Base-by-base conservation (phyloP, 2,113 vertebrate species). In the Notarius quadriscutis region DNA sequence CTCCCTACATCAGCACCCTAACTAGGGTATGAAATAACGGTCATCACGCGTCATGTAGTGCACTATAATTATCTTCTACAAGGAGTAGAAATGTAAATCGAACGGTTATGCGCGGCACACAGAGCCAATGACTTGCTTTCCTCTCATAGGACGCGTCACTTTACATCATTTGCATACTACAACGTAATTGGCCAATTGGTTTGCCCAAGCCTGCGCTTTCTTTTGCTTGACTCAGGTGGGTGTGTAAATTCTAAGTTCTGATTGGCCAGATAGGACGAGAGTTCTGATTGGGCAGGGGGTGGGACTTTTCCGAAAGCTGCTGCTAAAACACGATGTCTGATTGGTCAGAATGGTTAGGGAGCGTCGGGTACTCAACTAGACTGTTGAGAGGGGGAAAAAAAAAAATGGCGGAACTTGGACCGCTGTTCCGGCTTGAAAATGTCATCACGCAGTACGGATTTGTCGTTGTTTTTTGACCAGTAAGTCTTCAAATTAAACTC, bases 351-450 rank as follows among this genome's bases (percentile, higher is more conserved):
- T 20, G 5, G 20, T 74, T 9, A 27, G 51, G 65, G 67, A 30
- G 51, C 67, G n/a, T 55, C 65, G 9, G 25, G 15, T 72, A 50
- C 41, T 41, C 3, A 41, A 41, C 41, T 41, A 41, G 3, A 41
- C 41, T 41, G 41, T 41, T 41, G 41, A 41, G 41, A 41, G 7
- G 69, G 63, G 0, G 12, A 55, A 53, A 78, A 77, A 20, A 57
- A 81, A 84, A 84, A 87, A 85, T 74, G 83, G 85, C 90, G 82
- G 87, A 90, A 86, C 53, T 86, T 84, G 93, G 93, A 91, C 0
- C 92, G 91, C 91, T 87, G 93, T 20, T 93, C 92, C 84, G 88
- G 90, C 90, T 89, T 86, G 75, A 91, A 92, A 75, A 88, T 85
- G 87, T 90, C 89, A 67, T 90, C 89, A 67, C 30, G n/a, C 51